Evolutionary conservation across 2,888 invertebrate genomes (phyloP).

Genomic region (Thecocarcelia acutangulata): DNA sequence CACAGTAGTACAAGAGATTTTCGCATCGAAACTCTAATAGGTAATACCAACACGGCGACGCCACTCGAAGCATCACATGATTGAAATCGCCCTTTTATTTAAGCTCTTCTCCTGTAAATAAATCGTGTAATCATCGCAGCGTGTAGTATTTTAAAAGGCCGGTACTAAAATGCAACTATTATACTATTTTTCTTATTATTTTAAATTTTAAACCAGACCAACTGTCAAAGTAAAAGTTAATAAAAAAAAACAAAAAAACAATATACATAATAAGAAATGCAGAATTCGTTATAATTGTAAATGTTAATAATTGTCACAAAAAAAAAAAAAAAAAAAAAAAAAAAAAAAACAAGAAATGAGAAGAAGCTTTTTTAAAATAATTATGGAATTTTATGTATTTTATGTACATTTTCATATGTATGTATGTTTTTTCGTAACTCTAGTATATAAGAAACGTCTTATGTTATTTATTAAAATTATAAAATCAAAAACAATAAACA

Average conservation of each 20-base stretch:
- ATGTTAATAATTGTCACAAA: conserved; percentile 65
- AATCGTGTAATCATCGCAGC: conserved; percentile 22
- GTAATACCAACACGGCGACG: conserved; percentile 67
- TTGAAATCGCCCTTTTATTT: conserved; percentile 23
- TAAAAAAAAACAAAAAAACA: background rate
- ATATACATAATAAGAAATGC: background rate
- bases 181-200: conserved; percentile 36
- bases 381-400: conserved; percentile 41
- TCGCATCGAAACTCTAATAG: conserved; percentile 81
- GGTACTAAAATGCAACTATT: conserved; percentile 48
- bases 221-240: conserved; percentile 33
- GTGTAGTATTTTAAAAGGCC: conserved; percentile 47
- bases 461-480: conserved; percentile 55
- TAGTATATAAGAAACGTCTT: conserved; percentile 50
- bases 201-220: conserved; percentile 49
- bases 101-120: conserved; percentile 47
- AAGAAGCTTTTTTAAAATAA: conserved; percentile 60
- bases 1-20: conserved; percentile 80
- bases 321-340: no score
- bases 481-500: conserved; percentile 40
- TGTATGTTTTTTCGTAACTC: conserved; percentile 48
- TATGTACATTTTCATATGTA: conserved; percentile 25
- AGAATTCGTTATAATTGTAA: conserved; percentile 61
- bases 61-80: conserved; percentile 21
- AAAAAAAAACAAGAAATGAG: conserved; percentile 8